Percentiles rank a stretch among this genome's conserved stretches.
These are phyloP conservation scores for Charina bottae DNA, from an alignment of 2,113 vertebrate species.

Conservation along the genomic window DNA sequence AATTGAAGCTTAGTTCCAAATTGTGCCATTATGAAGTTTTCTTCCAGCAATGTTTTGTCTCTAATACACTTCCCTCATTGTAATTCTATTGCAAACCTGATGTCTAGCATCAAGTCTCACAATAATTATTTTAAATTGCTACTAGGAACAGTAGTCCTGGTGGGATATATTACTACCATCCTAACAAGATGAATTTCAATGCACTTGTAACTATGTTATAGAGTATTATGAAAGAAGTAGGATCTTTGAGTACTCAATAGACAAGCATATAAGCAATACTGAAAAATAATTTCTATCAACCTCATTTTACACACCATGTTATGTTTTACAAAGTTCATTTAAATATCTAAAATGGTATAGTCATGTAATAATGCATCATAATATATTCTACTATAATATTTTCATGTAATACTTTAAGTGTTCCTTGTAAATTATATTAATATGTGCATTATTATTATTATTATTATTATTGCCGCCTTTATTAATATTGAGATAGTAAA, in stretches of 20 bases:
- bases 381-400: conserved; percentile 2
- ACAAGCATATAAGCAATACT: conserved; percentile 67
- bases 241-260: conserved; percentile 75
- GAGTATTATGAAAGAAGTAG: conserved; percentile 81
- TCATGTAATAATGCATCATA: conserved; percentile 57
- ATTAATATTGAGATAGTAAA: background rate
- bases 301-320: conserved; percentile 61
- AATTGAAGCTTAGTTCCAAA: conserved; percentile 88
- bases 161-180: conserved; percentile 95
- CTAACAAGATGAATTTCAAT: conserved; percentile 91
- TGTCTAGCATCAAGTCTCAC: conserved; percentile 93
- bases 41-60: conserved; percentile 86
- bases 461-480: background rate
- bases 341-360: conserved; percentile 62
- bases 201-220: conserved; percentile 82
- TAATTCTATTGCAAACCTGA: conserved; percentile 90
- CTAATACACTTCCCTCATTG: conserved; percentile 88
- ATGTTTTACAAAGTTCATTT: conserved; percentile 53
- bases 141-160: conserved; percentile 90
- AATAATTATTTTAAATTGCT: conserved; percentile 99
- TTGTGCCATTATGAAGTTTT: conserved; percentile 89
- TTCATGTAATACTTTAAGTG: conserved; percentile 43
- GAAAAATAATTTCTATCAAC: conserved; percentile 70
- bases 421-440: conserved; percentile 50
- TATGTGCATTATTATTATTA: conserved; percentile 39